These are phyloP conservation scores for Helostoma temminkii DNA, from an alignment of 2,797 vertebrate genomes.

Conservation along the genomic window DNA sequence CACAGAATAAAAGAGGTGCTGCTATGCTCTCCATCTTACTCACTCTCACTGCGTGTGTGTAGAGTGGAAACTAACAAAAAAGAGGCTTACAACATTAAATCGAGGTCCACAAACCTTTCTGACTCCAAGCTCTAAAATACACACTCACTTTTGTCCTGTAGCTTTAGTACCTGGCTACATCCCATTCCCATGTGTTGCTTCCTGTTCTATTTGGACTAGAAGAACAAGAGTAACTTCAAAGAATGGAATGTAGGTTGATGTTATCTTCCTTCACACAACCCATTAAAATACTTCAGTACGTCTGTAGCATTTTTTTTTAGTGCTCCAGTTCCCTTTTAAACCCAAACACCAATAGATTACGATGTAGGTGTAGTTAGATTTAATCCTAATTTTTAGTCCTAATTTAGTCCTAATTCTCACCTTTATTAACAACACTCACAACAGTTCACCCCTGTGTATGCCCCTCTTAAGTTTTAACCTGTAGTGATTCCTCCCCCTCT, in stretches of 20 bases:
- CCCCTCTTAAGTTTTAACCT: slow-evolving; percentile 54
- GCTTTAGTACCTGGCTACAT: slow-evolving; percentile 12
- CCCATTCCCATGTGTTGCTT: slow-evolving; percentile 35
- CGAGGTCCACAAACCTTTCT: slow-evolving; percentile 56
- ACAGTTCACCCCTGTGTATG: slow-evolving; percentile 38
- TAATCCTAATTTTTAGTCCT: slow-evolving; percentile 50
- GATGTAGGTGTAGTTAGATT: slow-evolving; percentile 34
- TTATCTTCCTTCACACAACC: slow-evolving; percentile 28
- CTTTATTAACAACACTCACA: slow-evolving; percentile 48
- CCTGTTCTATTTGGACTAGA: background rate
- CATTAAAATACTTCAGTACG: slow-evolving; percentile 20
- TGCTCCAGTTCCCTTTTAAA: slow-evolving; percentile 26
- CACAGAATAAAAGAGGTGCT: slow-evolving; percentile 40
- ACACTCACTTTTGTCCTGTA: slow-evolving; percentile 20
- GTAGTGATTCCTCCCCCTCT: slow-evolving; percentile 62
- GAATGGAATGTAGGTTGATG: slow-evolving; percentile 44
- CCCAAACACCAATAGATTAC: slow-evolving; percentile 4
- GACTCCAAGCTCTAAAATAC: slow-evolving; percentile 60
- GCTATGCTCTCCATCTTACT: slow-evolving; percentile 36
- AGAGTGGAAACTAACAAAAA: slow-evolving; percentile 22
- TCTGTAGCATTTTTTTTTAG: slow-evolving; percentile 1
- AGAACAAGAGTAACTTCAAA: slow-evolving; percentile 2
- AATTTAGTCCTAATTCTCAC: slow-evolving; percentile 53
- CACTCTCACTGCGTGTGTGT: slow-evolving; percentile 29
- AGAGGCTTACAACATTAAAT: slow-evolving; percentile 30